Conservation (phyloP, 2,888 invertebrate species). For the Oxyscelio sp. region DNA sequence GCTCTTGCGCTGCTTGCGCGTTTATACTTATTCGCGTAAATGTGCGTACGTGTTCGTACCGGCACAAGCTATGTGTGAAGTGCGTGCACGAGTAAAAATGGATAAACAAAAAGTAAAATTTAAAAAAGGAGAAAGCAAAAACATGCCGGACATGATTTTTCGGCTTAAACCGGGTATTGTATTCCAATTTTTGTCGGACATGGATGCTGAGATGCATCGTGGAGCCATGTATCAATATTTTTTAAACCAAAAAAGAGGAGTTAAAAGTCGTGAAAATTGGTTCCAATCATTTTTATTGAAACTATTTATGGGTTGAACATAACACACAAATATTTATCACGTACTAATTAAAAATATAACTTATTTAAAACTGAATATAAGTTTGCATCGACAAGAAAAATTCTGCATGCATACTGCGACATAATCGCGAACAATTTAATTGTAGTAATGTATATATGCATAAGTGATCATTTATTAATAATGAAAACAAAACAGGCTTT, state of each 20-base stretch:
- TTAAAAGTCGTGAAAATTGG: conserved; percentile 28
- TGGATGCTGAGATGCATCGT: conserved; percentile 8
- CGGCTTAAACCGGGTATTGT: conserved; percentile 79
- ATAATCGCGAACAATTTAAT: conserved; percentile 35
- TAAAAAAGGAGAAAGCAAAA: background rate
- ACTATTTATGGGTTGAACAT: too few relatives aligned
- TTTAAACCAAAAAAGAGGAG: conserved; percentile 11
- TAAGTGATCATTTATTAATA: conserved; percentile 47
- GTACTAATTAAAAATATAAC: too few relatives aligned
- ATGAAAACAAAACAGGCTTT: conserved; percentile 38
- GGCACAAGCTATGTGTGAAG: conserved; percentile 65
- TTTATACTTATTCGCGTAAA: conserved; percentile 56
- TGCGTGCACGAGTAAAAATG: conserved; percentile 62
- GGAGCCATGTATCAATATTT: conserved; percentile 23
- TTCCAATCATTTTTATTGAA: conserved; percentile 15
- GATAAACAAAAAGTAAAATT: conserved; percentile 16
- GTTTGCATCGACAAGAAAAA: too few relatives aligned
- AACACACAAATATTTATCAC: too few relatives aligned
- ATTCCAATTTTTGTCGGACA: conserved; percentile 79
- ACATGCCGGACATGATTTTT: conserved; percentile 7
- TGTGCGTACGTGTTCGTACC: conserved; percentile 59
- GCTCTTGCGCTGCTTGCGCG: conserved; percentile 75
- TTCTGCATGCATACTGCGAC: background rate
- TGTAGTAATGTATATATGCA: background rate
- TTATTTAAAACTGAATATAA: too few relatives aligned